Percentiles rank a stretch among this genome's conserved stretches.
These are phyloP conservation scores for Corythornis vintsioides DNA, from an alignment of 2,113 vertebrate species.

Conservation along the genomic window DNA sequence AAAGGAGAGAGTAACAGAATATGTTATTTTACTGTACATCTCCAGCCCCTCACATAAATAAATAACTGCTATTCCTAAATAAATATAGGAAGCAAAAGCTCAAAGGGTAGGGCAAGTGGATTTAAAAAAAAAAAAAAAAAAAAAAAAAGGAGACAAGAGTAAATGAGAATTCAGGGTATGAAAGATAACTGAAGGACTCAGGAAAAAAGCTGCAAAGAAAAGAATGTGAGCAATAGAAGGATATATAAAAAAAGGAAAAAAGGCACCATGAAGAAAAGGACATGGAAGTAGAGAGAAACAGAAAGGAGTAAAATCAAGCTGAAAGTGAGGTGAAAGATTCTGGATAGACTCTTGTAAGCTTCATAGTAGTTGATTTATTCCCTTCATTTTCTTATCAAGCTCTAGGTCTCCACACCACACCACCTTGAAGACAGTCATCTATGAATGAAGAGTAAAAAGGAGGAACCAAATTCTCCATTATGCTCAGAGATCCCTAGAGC, in stretches of 20 bases:
- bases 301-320: not conserved
- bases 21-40: not conserved
- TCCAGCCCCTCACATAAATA: not conserved
- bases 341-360: not conserved
- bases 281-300: not conserved
- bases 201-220: not conserved
- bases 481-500: not conserved
- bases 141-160: not conserved
- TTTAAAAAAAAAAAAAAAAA: not conserved
- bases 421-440: not conserved
- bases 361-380: not conserved
- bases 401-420: not conserved
- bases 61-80: not conserved
- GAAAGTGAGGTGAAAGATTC: not conserved
- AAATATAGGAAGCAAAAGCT: not conserved
- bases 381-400: not conserved
- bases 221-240: not conserved
- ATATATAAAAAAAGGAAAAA: not conserved
- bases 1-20: not conserved
- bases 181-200: not conserved
- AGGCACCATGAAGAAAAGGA: not conserved
- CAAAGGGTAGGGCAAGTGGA: not conserved
- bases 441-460: not conserved
- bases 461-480: not conserved
- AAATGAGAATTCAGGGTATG: not conserved